Conservation (phyloP, 2,888 invertebrate species). For the Cyclophora albipunctata region DNA sequence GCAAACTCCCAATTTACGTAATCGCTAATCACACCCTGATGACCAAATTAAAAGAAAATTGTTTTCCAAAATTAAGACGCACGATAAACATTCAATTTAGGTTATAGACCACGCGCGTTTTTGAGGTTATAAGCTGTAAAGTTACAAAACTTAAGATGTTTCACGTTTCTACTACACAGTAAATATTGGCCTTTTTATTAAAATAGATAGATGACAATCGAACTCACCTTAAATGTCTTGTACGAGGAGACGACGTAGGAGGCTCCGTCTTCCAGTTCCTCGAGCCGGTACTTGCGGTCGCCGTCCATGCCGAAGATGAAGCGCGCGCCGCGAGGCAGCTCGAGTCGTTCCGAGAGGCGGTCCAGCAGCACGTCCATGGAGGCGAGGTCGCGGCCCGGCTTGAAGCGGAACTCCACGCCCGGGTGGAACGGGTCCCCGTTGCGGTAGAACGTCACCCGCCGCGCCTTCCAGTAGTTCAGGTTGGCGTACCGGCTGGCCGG, state of each 20-base stretch:
- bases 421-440: conserved; percentile 96
- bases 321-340: conserved; percentile 90
- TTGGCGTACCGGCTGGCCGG: conserved; percentile 82
- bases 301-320: conserved; percentile 96
- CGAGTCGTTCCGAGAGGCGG: conserved; percentile 89
- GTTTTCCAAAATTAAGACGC: too few species aligned
- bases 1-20: conserved; percentile 19
- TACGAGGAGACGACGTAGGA: conserved; percentile 95
- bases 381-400: conserved; percentile 90
- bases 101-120: not conserved
- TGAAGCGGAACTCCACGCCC: conserved; percentile 89
- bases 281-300: conserved; percentile 86
- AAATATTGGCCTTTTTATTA: not conserved
- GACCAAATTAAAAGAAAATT: too few species aligned
- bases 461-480: conserved; percentile 90
- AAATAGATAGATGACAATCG: conserved; percentile 1
- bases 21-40: not conserved
- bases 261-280: conserved; percentile 92
- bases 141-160: not conserved
- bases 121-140: not conserved
- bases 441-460: conserved; percentile 91
- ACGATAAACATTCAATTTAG: too few species aligned
- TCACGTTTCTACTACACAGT: too few species aligned
- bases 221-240: conserved; percentile 88
- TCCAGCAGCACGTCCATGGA: conserved; percentile 90